These are phyloP conservation scores for Tachina grossa DNA, from an alignment of 2,888 invertebrate genomes.

Conservation along the genomic window DNA sequence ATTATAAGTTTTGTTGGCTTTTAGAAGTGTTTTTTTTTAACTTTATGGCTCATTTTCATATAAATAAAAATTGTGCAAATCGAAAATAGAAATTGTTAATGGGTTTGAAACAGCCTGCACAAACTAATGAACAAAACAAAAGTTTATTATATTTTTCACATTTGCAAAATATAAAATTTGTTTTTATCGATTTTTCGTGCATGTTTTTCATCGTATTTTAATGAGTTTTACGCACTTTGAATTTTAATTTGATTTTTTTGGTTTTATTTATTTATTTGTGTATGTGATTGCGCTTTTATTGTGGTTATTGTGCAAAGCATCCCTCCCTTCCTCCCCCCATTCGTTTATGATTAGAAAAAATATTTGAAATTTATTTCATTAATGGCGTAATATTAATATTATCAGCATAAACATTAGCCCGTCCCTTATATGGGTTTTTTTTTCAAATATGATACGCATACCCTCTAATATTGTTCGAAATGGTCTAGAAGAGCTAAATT, in stretches of 20 bases:
- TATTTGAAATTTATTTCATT: not conserved
- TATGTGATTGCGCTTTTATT: slow-evolving; percentile 1
- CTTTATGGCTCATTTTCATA: slow-evolving; percentile 4
- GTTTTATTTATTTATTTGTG: not conserved
- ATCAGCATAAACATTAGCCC: not conserved
- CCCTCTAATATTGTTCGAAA: too few species aligned
- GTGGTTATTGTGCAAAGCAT: not conserved
- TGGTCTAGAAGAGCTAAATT: too few species aligned
- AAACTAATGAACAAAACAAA: not conserved
- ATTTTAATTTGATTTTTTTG: not conserved
- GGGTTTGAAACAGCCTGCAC: not conserved
- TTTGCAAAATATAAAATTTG: slow-evolving; percentile 8
- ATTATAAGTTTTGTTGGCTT: not conserved
- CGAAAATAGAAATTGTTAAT: slow-evolving; percentile 10
- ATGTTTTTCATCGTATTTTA: not conserved
- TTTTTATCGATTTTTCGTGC: slow-evolving; percentile 4
- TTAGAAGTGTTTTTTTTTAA: not conserved
- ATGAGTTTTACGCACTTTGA: slow-evolving; percentile 8
- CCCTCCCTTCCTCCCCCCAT: too few species aligned
- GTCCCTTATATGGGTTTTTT: too few species aligned
- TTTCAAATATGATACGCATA: too few species aligned
- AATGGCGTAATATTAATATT: not conserved
- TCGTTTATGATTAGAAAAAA: not conserved
- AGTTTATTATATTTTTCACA: slow-evolving; percentile 1
- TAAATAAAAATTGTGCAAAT: not conserved